A percentile compares a stretch with the other conserved stretches of the same genome.
These are phyloP conservation scores for Neria commutata DNA, from an alignment of 2,888 invertebrate genomes.

Conservation along the genomic window DNA sequence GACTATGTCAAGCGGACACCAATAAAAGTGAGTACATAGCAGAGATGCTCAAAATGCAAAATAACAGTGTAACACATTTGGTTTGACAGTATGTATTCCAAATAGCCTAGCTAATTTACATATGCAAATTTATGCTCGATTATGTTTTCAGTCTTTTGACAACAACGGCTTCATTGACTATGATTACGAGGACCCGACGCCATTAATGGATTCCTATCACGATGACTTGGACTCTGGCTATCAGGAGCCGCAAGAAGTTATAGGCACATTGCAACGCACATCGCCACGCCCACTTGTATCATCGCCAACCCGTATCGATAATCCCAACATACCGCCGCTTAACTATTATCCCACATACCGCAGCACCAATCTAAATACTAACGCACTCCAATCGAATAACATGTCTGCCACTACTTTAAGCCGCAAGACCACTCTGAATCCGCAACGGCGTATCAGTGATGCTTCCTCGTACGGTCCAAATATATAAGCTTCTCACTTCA, in stretches of 20 bases:
- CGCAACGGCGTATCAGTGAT: conserved; percentile 61
- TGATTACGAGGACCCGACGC: conserved; percentile 81
- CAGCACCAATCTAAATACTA: conserved; percentile 45
- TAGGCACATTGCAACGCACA: conserved; percentile 55
- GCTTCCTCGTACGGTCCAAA: conserved; percentile 55
- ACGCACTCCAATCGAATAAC: conserved; percentile 34
- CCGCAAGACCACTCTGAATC: conserved; percentile 55
- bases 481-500: conserved; percentile 57
- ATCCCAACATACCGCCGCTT: conserved; percentile 78
- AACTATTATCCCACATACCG: conserved; percentile 68
- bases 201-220: conserved; percentile 76
- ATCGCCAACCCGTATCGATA: conserved; percentile 80
- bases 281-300: conserved; percentile 73
- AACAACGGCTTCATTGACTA: conserved; percentile 82
- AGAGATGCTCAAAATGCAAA: neutral
- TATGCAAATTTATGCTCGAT: no score
- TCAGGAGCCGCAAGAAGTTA: conserved; percentile 62
- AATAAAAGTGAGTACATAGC: conserved; percentile 50
- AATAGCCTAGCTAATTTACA: no score
- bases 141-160: conserved; percentile 65
- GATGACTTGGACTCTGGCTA: conserved; percentile 66
- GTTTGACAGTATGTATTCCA: no score
- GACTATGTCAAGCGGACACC: conserved; percentile 56
- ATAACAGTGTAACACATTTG: no score
- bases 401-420: conserved; percentile 63